These are phyloP conservation scores for Boloria euphrosyne DNA, from an alignment of 2,888 invertebrate species.

Conservation along the genomic window DNA sequence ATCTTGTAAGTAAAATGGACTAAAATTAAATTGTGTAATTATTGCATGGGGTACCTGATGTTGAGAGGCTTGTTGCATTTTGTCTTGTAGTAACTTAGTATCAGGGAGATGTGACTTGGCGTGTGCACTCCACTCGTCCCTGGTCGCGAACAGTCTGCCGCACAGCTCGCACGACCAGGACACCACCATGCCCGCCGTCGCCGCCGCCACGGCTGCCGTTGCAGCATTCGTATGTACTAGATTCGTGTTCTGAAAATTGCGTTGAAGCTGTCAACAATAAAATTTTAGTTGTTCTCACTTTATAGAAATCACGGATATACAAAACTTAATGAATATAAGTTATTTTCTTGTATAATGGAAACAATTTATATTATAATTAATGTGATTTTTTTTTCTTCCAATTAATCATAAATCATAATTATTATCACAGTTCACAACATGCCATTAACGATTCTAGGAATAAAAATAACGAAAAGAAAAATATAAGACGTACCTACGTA, in stretches of 20 bases:
- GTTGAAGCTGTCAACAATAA: slow-evolving; percentile 17
- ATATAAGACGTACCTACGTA: background rate
- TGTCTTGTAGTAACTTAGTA: slow-evolving; percentile 72
- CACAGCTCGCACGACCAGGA: slow-evolving; percentile 90
- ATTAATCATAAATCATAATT: background rate
- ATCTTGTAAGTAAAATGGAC: too few relatives aligned
- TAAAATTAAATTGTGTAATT: too few relatives aligned
- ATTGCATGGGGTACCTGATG: slow-evolving; percentile 54
- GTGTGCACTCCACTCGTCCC: slow-evolving; percentile 90
- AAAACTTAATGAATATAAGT: too few relatives aligned
- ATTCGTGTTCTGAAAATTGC: slow-evolving; percentile 67
- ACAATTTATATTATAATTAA: too few relatives aligned
- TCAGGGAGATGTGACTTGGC: slow-evolving; percentile 87
- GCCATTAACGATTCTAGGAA: background rate
- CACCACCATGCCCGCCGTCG: slow-evolving; percentile 80
- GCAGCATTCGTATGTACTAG: slow-evolving; percentile 77
- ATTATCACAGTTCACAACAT: background rate
- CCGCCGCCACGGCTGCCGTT: slow-evolving; percentile 72
- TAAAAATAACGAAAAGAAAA: background rate
- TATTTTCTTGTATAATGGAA: too few relatives aligned
- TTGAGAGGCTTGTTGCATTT: slow-evolving; percentile 74
- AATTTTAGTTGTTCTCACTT: background rate
- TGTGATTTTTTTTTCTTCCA: too few relatives aligned
- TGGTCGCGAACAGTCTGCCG: slow-evolving; percentile 86
- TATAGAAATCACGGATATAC: background rate